Evolutionary conservation across 1,140 invertebrate species (phyloP), one percentile per base, ranked within the genome.

Genomic region (Wasmannia auropunctata): DNA sequence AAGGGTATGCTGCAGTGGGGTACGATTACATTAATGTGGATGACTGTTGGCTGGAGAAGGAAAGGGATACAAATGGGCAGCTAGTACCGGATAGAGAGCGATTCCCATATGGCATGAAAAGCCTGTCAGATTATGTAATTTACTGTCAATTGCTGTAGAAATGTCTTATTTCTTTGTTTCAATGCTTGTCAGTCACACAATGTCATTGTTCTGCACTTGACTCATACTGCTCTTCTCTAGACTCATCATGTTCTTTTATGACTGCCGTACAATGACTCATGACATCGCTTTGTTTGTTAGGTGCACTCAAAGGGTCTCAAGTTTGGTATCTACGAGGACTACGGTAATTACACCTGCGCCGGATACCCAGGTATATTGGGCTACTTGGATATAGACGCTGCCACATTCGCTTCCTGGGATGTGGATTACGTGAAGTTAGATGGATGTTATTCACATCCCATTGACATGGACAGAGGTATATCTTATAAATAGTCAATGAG

Each of bases 261-360:
- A 51, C n/a, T 70, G 37, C n/a, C 3, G 3, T 4, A 2, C 8
- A 40, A 72, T 72, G 7, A 7, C 54, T 46, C 6, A 56, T 56
- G 4, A 51, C 5, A 43, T 58, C n/a, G 3, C 2, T 34, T 54
- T 49, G 37, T 54, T 74, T 95, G 43, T 37, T 94, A 99, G 98
- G 96, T 99, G 88, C 99, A 99, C 95, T 96, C 97, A 8, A 98
- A 98, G 95, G 98, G 98, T 62, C 95, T 99, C 2, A 99, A 99
- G 94, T 98, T 99, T 93, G 99, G 99, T 25, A 99, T 99, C 85
- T 99, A 99, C 93, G 98, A 99, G 94, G 99, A 99, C 94, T 99
- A 98, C 95, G 99, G 99, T 3, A 98, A 98, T 89, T 97, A 97
- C 92, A 99, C 99, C 0, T 99, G 99, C 92, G 98, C 97, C 4